Evolutionary conservation across 1,140 invertebrate species (phyloP).

Genomic region (Mamestra configurata): DNA sequence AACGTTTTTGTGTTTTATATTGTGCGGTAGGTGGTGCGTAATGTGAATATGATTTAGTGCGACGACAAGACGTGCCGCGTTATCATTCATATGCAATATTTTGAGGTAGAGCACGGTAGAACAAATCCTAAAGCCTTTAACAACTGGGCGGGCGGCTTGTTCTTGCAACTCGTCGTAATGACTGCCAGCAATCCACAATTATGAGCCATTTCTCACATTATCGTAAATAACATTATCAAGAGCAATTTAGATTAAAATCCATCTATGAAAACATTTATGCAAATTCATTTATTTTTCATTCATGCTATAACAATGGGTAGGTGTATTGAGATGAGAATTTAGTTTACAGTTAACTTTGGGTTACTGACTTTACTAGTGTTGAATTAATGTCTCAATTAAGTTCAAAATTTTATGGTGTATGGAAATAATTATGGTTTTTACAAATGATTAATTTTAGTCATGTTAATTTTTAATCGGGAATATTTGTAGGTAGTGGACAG

Average conservation of each 20-base stretch:
- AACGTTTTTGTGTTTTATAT: constrained; percentile 51
- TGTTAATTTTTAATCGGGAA: too few relatives aligned
- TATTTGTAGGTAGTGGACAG: too few relatives aligned
- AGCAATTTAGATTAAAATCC: constrained; percentile 33
- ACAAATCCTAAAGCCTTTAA: neutral
- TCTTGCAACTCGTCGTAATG: neutral
- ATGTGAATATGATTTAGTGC: constrained; percentile 49
- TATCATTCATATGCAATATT: neutral
- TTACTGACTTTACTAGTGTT: constrained; percentile 22
- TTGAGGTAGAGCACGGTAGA: neutral
- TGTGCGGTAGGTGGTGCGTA: constrained; percentile 54
- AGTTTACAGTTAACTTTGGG: constrained; percentile 29
- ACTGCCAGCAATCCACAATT: constrained; percentile 10
- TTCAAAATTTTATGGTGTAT: neutral
- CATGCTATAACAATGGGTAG: constrained; percentile 20
- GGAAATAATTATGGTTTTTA: too few relatives aligned
- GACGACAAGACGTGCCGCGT: neutral
- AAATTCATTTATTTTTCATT: constrained; percentile 4
- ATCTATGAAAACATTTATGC: constrained; percentile 24
- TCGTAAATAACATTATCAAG: constrained; percentile 5
- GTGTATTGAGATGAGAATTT: neutral
- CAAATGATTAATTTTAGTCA: too few relatives aligned
- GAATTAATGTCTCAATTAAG: constrained; percentile 11
- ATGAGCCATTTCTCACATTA: constrained; percentile 15
- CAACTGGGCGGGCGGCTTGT: neutral